Evolutionary conservation across 1,140 invertebrate genomes (phyloP).

Genomic region (Drusus annulatus): DNA sequence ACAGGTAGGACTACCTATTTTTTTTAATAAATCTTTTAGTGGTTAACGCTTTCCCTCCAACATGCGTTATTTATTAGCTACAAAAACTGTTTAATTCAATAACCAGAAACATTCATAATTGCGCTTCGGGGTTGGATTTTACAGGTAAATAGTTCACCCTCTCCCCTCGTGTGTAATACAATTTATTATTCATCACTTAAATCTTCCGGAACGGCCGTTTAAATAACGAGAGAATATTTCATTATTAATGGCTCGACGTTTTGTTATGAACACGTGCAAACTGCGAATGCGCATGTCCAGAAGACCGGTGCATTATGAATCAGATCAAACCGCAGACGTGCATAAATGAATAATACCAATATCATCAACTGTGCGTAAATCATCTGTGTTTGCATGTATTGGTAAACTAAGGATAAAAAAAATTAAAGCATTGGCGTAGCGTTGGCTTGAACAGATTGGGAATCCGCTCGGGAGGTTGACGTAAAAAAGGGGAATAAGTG

Average conservation of each 20-base stretch:
- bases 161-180: constrained; percentile 17
- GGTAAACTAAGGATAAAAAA: not conserved
- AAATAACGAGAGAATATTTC: constrained; percentile 38
- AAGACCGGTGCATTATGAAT: not conserved
- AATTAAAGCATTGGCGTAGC: not conserved
- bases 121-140: constrained; percentile 1
- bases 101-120: constrained; percentile 11
- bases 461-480: no score
- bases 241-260: constrained; percentile 23
- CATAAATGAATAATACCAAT: not conserved
- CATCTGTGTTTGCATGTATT: not conserved
- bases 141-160: constrained; percentile 32
- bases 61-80: constrained; percentile 17
- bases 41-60: constrained; percentile 1
- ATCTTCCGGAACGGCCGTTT: constrained; percentile 46
- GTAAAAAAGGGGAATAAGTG: no score
- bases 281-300: not conserved
- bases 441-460: no score
- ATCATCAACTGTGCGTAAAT: not conserved
- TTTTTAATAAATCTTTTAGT: no score
- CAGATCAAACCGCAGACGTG: not conserved
- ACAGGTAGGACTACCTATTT: no score
- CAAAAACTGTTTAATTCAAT: constrained; percentile 26
- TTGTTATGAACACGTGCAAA: constrained; percentile 13
- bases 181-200: constrained; percentile 51